Conservation (phyloP, 2,797 vertebrate genomes). For the Acrossocheilus fasciatus region DNA sequence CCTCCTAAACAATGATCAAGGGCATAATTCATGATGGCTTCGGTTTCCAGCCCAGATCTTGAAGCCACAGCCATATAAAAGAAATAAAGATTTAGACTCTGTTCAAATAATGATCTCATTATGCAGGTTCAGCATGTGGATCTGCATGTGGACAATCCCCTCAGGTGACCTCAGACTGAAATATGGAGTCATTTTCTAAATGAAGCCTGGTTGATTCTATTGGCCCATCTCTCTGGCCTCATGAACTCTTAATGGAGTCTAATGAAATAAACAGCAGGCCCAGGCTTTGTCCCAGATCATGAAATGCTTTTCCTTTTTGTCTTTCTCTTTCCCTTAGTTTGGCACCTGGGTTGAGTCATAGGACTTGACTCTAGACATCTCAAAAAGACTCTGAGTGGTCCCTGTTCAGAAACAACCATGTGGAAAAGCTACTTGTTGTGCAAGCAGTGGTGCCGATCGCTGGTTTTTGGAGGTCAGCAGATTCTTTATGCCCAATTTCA, state of each 20-base stretch:
- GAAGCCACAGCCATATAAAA: background rate
- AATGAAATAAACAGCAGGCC: conserved; percentile 64
- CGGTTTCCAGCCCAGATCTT: background rate
- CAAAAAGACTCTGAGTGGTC: conserved; percentile 47
- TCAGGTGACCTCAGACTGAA: conserved; percentile 13
- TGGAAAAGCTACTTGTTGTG: conserved; percentile 67
- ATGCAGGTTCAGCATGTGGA: background rate
- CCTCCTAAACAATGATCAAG: background rate
- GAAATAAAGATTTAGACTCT: background rate
- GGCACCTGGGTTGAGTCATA: conserved; percentile 35
- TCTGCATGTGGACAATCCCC: background rate
- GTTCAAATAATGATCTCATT: background rate
- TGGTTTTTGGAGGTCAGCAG: conserved; percentile 68
- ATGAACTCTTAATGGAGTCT: conserved; percentile 58
- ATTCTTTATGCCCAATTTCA: conserved; percentile 42
- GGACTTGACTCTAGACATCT: conserved; percentile 19
- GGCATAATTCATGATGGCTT: background rate
- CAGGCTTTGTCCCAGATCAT: conserved; percentile 56
- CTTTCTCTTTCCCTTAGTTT: conserved; percentile 22
- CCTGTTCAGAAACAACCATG: conserved; percentile 61
- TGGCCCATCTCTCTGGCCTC: conserved; percentile 25
- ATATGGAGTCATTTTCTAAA: conserved; percentile 42
- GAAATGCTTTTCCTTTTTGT: conserved; percentile 31
- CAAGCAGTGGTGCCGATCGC: conserved; percentile 52
- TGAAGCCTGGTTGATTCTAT: conserved; percentile 30